These are phyloP conservation scores for Motacilla alba DNA, from an alignment of 2,113 vertebrate species.

Conservation along the genomic window DNA sequence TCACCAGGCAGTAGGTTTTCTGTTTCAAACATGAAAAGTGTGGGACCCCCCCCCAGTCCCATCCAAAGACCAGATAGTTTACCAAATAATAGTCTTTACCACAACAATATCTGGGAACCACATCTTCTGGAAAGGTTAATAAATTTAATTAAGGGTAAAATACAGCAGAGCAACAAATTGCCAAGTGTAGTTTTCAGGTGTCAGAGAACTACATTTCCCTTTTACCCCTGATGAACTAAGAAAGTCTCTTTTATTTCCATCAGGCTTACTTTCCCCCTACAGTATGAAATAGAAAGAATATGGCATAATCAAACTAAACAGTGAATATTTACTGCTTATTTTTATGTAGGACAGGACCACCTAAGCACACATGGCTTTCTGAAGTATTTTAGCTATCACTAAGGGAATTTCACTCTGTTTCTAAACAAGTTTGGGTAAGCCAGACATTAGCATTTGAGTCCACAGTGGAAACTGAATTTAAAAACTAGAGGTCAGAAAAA, in stretches of 20 bases:
- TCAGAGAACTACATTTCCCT: not conserved
- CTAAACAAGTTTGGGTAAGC: not conserved
- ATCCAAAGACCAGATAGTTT: not conserved
- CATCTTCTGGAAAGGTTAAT: not conserved
- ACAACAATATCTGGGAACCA: not conserved
- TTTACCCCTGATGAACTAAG: rapidly evolving
- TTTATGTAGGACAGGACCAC: not conserved
- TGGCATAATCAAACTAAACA: not conserved
- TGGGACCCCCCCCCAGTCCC: rapidly evolving
- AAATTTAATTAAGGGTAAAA: not conserved
- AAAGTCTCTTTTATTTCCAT: not conserved
- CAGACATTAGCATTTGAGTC: rapidly evolving
- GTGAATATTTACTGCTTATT: not conserved
- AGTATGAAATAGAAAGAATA: not conserved
- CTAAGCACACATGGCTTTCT: not conserved
- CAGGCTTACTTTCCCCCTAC: not conserved
- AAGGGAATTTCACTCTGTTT: not conserved
- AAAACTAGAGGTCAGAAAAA: not conserved
- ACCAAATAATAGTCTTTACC: not conserved
- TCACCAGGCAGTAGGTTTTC: not conserved
- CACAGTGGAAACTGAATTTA: not conserved
- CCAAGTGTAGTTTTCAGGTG: not conserved
- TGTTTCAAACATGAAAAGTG: not conserved
- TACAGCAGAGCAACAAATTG: not conserved
- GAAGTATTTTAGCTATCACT: not conserved